Percentiles rank a stretch among this genome's conserved stretches.
These are phyloP conservation scores for Podarcis lilfordi DNA, from an alignment of 2,797 vertebrate genomes.

Conservation along the genomic window DNA sequence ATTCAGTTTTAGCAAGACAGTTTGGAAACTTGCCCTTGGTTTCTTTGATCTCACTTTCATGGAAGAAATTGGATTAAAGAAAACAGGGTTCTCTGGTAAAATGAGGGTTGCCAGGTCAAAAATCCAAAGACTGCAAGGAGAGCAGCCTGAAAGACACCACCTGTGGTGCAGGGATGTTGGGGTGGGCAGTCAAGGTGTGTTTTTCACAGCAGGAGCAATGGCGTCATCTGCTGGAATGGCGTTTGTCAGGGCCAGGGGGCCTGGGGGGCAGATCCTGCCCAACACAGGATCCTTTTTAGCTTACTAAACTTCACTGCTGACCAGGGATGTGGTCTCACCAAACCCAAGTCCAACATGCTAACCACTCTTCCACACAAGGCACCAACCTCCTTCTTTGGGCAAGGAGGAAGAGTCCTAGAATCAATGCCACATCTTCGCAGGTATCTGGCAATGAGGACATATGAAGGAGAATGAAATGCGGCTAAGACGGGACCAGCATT, in stretches of 20 bases:
- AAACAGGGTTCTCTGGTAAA: not conserved
- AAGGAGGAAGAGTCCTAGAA: not conserved
- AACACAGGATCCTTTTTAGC: no score
- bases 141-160: not conserved
- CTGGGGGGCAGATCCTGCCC: no score
- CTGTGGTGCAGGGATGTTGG: no score
- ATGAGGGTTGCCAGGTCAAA: not conserved
- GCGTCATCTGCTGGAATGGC: no score
- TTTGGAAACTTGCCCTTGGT: slow-evolving; percentile 49
- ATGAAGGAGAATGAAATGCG: not conserved
- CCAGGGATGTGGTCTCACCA: no score
- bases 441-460: slow-evolving; percentile 7
- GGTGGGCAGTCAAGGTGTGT: no score
- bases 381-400: not conserved
- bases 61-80: slow-evolving; percentile 47
- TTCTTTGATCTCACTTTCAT: not conserved
- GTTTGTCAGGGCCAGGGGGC: no score
- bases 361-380: no score
- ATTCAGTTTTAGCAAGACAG: slow-evolving; percentile 62
- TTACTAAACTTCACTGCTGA: no score
- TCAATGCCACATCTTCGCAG: slow-evolving; percentile 23
- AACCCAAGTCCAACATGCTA: no score
- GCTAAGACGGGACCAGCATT: slow-evolving; percentile 2
- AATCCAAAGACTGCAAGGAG: slow-evolving; percentile 18
- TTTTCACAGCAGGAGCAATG: no score